Percentiles rank a stretch among this genome's conserved stretches.
Evolutionary conservation across 2,888 invertebrate genomes (phyloP).

Genomic region (Lacanobia wlatinum): DNA sequence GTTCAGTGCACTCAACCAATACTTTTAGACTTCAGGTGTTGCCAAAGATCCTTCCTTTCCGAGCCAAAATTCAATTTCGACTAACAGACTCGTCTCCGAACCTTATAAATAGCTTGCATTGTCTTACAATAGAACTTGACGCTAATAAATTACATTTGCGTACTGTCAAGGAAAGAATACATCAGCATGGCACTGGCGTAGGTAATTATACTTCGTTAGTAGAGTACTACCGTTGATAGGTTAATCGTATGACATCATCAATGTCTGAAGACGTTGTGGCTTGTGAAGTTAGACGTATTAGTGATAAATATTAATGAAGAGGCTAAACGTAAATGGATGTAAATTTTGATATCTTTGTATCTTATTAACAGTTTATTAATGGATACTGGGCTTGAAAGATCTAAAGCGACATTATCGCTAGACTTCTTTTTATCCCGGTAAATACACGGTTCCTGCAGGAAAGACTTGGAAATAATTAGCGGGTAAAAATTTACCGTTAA

Average conservation of each 20-base stretch:
- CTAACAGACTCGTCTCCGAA: not conserved
- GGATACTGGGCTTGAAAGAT: too few relatives aligned
- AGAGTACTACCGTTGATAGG: constrained; percentile 38
- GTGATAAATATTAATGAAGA: constrained; percentile 41
- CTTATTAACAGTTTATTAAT: not conserved
- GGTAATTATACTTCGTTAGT: constrained; percentile 59
- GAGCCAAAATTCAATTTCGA: constrained; percentile 26
- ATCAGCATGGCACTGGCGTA: constrained; percentile 28
- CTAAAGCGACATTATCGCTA: too few relatives aligned
- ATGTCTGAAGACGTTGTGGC: constrained; percentile 10
- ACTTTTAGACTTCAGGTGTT: not conserved
- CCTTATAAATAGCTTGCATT: constrained; percentile 27
- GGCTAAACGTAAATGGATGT: not conserved
- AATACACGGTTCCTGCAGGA: not conserved
- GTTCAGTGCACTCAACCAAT: constrained; percentile 17
- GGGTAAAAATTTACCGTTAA: not conserved
- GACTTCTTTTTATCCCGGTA: not conserved
- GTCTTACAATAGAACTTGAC: constrained; percentile 25
- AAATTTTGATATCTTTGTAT: not conserved
- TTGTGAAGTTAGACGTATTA: constrained; percentile 28
- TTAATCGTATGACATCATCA: constrained; percentile 63
- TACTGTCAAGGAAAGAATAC: constrained; percentile 45
- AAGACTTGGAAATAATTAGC: too few relatives aligned
- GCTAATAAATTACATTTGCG: constrained; percentile 31
- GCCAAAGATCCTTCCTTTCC: constrained; percentile 21